A percentile compares a stretch with the other conserved stretches of the same genome.
Conservation (phyloP, 2,113 vertebrate species). For the Chaetodon trifascialis region DNA sequence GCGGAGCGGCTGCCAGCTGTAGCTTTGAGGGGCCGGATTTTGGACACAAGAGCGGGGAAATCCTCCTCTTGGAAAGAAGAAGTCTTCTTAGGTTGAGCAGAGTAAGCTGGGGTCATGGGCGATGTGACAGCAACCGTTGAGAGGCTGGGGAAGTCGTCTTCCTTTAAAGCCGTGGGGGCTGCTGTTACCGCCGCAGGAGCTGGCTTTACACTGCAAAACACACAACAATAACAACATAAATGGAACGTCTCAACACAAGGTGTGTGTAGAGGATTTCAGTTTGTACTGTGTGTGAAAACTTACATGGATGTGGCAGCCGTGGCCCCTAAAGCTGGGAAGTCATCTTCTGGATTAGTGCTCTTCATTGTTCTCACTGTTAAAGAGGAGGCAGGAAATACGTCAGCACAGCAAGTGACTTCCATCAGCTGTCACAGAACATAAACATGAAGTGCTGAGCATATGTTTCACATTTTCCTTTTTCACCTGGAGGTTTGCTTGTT, state of each 20-base stretch:
- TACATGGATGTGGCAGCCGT: conserved; percentile 67
- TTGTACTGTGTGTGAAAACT: conserved; percentile 9
- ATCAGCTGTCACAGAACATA: not conserved
- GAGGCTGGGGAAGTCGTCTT: conserved; percentile 96
- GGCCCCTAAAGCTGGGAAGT: conserved; percentile 86
- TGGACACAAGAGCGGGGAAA: conserved; percentile 95
- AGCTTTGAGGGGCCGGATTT: conserved; percentile 81
- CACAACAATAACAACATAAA: not conserved
- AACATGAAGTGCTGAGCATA: not conserved
- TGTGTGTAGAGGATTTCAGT: not conserved
- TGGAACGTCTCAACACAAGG: not conserved
- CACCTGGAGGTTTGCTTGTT: conserved; percentile 85
- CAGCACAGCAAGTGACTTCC: not conserved
- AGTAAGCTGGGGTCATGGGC: conserved; percentile 86
- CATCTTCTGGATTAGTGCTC: conserved; percentile 81
- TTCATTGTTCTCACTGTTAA: conserved; percentile 74
- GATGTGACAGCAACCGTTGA: conserved; percentile 71
- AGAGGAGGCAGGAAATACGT: not conserved
- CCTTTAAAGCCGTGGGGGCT: conserved; percentile 85
- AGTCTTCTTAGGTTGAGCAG: conserved; percentile 78
- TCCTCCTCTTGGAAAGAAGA: conserved; percentile 95
- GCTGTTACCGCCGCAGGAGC: conserved; percentile 73
- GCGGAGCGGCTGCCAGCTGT: conserved; percentile 85
- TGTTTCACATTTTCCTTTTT: not conserved
- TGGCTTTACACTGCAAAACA: conserved; percentile 64